Percentiles rank a stretch among this genome's conserved stretches.
Conservation (phyloP, 2,888 invertebrate species). For the Eumacrocentrus americanus region DNA sequence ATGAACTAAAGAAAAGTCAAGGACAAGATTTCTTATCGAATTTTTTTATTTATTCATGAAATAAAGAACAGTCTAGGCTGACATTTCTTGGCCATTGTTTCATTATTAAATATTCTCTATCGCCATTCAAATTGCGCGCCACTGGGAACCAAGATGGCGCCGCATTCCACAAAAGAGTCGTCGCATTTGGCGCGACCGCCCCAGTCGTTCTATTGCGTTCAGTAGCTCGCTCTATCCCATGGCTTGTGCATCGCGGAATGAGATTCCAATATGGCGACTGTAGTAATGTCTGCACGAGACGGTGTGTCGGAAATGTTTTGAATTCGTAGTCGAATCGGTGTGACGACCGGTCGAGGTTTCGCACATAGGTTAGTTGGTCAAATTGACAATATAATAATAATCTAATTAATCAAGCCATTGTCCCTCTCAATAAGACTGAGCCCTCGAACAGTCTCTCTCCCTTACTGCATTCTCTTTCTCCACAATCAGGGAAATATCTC, state of each 20-base stretch:
- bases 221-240: constrained; percentile 34
- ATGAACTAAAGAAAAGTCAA: too few relatives aligned
- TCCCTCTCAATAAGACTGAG: background rate
- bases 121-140: too few relatives aligned
- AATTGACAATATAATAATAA: constrained; percentile 12
- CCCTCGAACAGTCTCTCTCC: background rate
- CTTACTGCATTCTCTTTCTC: background rate
- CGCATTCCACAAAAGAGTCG: too few relatives aligned
- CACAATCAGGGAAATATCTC: background rate
- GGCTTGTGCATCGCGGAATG: constrained; percentile 33
- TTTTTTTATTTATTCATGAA: too few relatives aligned
- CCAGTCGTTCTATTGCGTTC: constrained; percentile 7
- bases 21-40: too few relatives aligned
- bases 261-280: constrained; percentile 46
- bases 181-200: background rate
- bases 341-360: constrained; percentile 51
- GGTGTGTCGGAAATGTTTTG: constrained; percentile 45
- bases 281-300: constrained; percentile 43
- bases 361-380: constrained; percentile 53
- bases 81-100: too few relatives aligned
- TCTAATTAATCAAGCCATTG: background rate
- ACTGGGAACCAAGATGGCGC: background rate
- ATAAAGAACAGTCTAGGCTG: too few relatives aligned
- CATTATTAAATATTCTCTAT: too few relatives aligned
- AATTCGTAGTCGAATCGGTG: constrained; percentile 40